Conservation (phyloP, 2,113 vertebrate species). For the Galemys pyrenaicus region DNA sequence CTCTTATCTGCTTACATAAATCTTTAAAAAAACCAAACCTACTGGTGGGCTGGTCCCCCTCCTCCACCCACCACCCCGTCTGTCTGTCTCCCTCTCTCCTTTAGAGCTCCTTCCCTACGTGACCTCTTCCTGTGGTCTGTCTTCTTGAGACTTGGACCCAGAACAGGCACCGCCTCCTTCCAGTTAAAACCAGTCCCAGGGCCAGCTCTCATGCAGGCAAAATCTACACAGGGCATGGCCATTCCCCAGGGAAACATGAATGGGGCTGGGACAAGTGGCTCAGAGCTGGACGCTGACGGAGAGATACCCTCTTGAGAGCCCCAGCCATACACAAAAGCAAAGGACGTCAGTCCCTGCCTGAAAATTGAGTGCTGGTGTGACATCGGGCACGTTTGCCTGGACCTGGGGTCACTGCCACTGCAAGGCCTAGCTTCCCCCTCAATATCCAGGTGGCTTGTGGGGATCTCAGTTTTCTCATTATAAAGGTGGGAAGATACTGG, state of each 20-base stretch:
- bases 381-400: rapidly evolving
- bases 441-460: too few relatives aligned
- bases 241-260: background rate
- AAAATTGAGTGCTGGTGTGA: background rate
- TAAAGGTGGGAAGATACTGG: background rate
- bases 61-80: background rate
- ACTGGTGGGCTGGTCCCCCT: background rate
- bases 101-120: background rate
- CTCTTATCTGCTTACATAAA: too few relatives aligned
- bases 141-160: background rate
- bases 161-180: background rate
- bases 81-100: background rate
- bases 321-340: background rate
- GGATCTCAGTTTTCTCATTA: too few relatives aligned
- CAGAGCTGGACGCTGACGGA: background rate
- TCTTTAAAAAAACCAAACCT: background rate
- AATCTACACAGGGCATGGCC: background rate
- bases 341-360: background rate
- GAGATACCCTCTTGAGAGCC: rapidly evolving
- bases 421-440: background rate
- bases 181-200: background rate
- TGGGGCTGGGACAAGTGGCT: too few relatives aligned
- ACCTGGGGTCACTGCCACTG: background rate
- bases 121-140: background rate
- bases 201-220: background rate